Evolutionary conservation across 1,140 invertebrate species (phyloP).

Genomic region (Brachystomella parvula): DNA sequence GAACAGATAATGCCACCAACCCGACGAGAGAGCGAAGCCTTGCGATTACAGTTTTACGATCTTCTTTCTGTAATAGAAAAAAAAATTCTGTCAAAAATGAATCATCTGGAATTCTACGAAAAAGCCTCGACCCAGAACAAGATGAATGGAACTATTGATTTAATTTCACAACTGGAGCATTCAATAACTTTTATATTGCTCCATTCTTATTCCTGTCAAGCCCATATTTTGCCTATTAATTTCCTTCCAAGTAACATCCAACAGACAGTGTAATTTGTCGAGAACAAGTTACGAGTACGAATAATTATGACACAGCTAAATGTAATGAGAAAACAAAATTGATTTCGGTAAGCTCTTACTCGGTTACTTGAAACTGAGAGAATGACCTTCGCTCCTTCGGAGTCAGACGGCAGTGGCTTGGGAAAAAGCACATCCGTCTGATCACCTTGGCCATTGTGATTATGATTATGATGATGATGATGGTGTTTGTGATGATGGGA

Average conservation of each 20-base stretch:
- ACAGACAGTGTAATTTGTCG: too few relatives aligned
- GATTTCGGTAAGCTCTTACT: not conserved
- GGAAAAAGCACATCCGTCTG: not conserved
- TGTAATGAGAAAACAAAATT: too few relatives aligned
- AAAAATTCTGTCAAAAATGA: not conserved
- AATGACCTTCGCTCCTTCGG: not conserved
- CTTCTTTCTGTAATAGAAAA: constrained; percentile 27
- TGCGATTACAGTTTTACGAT: constrained; percentile 24
- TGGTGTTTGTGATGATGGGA: constrained; percentile 20
- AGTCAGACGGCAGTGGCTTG: not conserved
- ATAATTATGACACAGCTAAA: too few relatives aligned
- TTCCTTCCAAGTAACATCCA: too few relatives aligned
- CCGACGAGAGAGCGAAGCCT: constrained; percentile 27
- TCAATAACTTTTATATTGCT: too few relatives aligned
- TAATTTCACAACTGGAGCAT: too few relatives aligned
- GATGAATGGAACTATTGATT: too few relatives aligned
- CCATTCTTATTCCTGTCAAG: too few relatives aligned
- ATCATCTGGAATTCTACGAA: too few relatives aligned
- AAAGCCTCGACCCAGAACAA: too few relatives aligned
- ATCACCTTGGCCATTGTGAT: not conserved
- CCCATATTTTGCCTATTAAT: too few relatives aligned
- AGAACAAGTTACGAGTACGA: too few relatives aligned
- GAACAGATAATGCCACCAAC: constrained; percentile 59
- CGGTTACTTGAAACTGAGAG: not conserved
- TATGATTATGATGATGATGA: constrained; percentile 10